Base-by-base conservation (phyloP, 2,888 invertebrate genomes). In the Sepiola atlantica region DNA sequence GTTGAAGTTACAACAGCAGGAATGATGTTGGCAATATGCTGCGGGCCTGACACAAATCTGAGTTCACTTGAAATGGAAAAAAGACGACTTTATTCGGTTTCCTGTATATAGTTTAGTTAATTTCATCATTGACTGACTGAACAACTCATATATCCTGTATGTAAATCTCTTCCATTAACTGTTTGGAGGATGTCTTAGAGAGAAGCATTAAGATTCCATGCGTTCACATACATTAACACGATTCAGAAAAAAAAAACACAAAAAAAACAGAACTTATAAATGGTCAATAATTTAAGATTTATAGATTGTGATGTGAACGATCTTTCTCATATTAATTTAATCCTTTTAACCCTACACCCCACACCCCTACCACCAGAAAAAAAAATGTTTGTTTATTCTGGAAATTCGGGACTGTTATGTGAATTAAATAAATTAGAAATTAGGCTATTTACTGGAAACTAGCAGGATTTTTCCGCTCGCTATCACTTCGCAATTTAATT, bases 51-150 rank as follows among this genome's bases (percentile, higher is more conserved):
- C 77, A 77, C 77, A 77, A 10, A 28, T 77, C 77, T 77, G 28
- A 77, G 77, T 28, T 77, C 77, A 77, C 28, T 77, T 77, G 28
- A 77, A 77, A n/a, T 77, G 77, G 77, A 77, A n/a, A 45, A 77
- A 77, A 77, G 77, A 77, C 28, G 77, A 77, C 28, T 77, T 77
- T 77, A 77, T 77, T 77, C 77, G 28, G 28, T 28, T 77, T 77
- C 77, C 77, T 77, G 77, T 77, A 77, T 77, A 77, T 77, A 77
- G 77, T 77, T 77, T 28, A 28, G 28, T 77, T n/a, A 77, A 77
- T 77, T 77, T 77, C 77, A 77, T 77, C 77, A 77, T 77, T 77
- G 77, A 77, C 77, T 77, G 77, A 77, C 28, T 77, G 77, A 77
- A 77, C 77, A 77, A n/a, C 77, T 28, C 28, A 77, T 77, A 77